These are phyloP conservation scores for Drosophila ercepeae DNA, from an alignment of 1,140 invertebrate species.

Conservation along the genomic window DNA sequence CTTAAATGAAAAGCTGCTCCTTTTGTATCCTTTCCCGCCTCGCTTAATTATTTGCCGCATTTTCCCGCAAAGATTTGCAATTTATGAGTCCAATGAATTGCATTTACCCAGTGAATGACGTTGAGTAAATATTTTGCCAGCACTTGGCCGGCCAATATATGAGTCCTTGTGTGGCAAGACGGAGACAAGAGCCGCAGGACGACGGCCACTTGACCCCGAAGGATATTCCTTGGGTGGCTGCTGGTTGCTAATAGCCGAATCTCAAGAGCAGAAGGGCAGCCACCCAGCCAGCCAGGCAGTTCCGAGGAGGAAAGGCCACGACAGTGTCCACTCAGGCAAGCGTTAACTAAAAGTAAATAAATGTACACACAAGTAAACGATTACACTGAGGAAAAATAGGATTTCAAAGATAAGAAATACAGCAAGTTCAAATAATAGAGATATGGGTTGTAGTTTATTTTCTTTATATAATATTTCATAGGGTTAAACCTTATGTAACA, in stretches of 20 bases:
- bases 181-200: constrained; percentile 14
- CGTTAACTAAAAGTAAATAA: constrained; percentile 74
- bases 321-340: constrained; percentile 41
- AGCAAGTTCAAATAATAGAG: no score
- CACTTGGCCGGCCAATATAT: constrained; percentile 40
- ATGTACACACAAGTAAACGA: constrained; percentile 28
- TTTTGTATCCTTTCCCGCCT: not conserved
- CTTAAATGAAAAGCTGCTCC: constrained; percentile 1
- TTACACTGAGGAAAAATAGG: constrained; percentile 7
- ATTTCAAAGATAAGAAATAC: not conserved
- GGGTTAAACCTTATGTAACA: no score
- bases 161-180: constrained; percentile 34
- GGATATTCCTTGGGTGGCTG: constrained; percentile 37
- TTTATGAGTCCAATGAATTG: constrained; percentile 70
- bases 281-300: constrained; percentile 2
- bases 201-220: constrained; percentile 61
- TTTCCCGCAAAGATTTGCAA: constrained; percentile 36
- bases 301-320: constrained; percentile 19
- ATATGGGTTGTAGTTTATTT: no score
- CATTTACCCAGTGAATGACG: constrained; percentile 54
- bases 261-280: constrained; percentile 38
- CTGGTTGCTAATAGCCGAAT: constrained; percentile 63
- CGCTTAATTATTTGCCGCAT: constrained; percentile 44
- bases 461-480: no score
- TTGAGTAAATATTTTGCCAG: constrained; percentile 51